These are phyloP conservation scores for Abrostola triplasia DNA, from an alignment of 2,888 invertebrate genomes.

Conservation along the genomic window DNA sequence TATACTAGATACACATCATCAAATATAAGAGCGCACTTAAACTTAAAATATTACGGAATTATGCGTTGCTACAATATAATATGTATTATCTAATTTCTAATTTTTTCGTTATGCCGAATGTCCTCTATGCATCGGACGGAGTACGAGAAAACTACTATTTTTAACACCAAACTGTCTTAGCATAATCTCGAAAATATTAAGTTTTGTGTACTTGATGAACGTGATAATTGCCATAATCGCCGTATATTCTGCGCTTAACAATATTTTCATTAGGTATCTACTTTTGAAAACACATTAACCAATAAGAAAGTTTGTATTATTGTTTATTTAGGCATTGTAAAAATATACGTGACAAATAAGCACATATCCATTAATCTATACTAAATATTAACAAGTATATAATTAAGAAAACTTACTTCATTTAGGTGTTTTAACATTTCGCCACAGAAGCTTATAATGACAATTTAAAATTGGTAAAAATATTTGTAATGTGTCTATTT, in stretches of 20 bases:
- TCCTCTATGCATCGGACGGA: slow-evolving; percentile 41
- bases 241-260: not conserved
- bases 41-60: slow-evolving; percentile 32
- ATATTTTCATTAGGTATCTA: not conserved
- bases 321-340: no score
- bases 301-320: no score
- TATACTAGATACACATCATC: slow-evolving; percentile 4
- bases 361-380: not conserved
- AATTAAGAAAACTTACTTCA: no score
- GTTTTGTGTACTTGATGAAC: not conserved
- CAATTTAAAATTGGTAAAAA: not conserved
- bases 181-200: not conserved
- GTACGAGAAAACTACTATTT: slow-evolving; percentile 26
- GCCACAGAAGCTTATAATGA: not conserved
- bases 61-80: slow-evolving; percentile 42
- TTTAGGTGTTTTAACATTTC: not conserved
- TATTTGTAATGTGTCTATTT: not conserved
- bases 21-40: slow-evolving; percentile 11
- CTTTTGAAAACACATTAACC: no score
- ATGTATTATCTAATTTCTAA: slow-evolving; percentile 14
- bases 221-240: not conserved
- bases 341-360: not conserved
- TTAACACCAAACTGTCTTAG: slow-evolving; percentile 11
- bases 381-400: no score
- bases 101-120: slow-evolving; percentile 17